These are phyloP conservation scores for Gracilinanus agilis DNA, from an alignment of 2,113 vertebrate species.

Conservation along the genomic window DNA sequence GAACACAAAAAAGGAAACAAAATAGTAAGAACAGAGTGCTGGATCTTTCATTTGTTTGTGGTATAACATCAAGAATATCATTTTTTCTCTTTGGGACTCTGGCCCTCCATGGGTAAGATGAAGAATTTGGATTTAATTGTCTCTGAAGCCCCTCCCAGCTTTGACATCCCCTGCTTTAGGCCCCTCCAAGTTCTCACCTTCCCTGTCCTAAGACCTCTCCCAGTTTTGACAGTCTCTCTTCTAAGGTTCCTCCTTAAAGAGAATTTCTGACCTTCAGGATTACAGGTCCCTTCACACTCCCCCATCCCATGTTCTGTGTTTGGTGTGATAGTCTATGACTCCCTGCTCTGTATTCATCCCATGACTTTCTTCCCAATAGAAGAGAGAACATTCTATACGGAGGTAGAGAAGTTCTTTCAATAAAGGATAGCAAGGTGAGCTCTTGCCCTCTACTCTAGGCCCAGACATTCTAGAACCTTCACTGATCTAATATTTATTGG, in stretches of 20 bases:
- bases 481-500: fast-evolving
- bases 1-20: neutral
- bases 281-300: neutral
- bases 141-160: neutral
- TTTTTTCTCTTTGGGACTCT: neutral
- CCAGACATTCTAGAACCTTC: fast-evolving
- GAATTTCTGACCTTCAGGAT: neutral
- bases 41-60: neutral
- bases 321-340: neutral
- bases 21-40: neutral
- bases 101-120: neutral
- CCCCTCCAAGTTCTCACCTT: neutral
- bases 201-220: too few relatives aligned
- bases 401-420: neutral
- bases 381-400: neutral
- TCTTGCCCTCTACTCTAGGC: fast-evolving
- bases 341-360: neutral
- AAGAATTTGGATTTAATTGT: neutral
- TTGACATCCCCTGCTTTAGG: too few relatives aligned
- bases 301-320: neutral
- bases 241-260: neutral
- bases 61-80: neutral
- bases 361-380: neutral
- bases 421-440: neutral
- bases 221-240: too few relatives aligned